These are phyloP conservation scores for Alces alces DNA, from an alignment of 2,113 vertebrate species.

Conservation along the genomic window DNA sequence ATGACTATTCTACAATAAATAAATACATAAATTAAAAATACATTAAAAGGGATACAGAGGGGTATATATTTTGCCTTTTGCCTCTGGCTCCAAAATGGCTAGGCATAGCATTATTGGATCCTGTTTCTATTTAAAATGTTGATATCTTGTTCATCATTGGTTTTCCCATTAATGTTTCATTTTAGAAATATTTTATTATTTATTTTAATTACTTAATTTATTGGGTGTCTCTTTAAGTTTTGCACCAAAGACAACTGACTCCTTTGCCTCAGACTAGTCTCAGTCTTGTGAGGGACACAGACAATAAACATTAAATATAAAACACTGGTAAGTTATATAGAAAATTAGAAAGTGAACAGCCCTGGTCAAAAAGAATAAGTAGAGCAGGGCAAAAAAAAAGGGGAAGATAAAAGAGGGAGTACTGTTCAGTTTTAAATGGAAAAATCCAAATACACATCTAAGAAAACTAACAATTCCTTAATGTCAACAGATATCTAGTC, in stretches of 20 bases:
- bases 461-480: slow-evolving; percentile 5
- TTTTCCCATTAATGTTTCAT: not conserved
- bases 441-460: not conserved
- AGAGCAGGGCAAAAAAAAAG: not conserved
- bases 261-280: not conserved
- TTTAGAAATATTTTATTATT: not conserved
- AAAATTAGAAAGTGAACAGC: not conserved
- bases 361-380: not conserved
- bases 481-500: not conserved
- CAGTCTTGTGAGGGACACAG: not conserved
- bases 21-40: not conserved
- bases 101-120: not conserved
- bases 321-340: not conserved
- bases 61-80: not conserved
- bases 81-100: not conserved
- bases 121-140: not conserved
- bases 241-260: not conserved
- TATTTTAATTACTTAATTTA: not conserved
- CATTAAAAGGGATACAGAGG: not conserved
- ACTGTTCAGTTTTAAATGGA: slow-evolving; percentile 4
- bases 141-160: not conserved
- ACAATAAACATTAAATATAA: not conserved
- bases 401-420: not conserved
- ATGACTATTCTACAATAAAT: not conserved
- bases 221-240: not conserved